phyloP scores from a whole-genome alignment of 2,888 invertebrate species.

The Phaedon cochleariae region DNA sequence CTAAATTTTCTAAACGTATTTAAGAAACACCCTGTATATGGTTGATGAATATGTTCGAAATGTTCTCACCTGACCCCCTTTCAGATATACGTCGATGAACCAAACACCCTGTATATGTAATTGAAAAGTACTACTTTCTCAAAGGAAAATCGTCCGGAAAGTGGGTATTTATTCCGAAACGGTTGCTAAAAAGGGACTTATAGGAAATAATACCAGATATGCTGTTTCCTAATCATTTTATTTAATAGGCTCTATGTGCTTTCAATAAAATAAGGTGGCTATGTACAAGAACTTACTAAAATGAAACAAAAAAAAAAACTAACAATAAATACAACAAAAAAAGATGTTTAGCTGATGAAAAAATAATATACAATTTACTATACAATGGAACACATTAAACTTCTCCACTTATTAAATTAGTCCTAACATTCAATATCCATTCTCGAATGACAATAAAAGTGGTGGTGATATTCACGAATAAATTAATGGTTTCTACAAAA shows the following conservation, averaged over 20 bases:
- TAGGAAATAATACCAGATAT: no score
- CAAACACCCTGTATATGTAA: no score
- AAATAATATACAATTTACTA: constrained; percentile 28
- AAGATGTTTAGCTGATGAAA: constrained; percentile 27
- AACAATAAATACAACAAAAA: constrained; percentile 39
- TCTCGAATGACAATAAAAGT: constrained; percentile 4
- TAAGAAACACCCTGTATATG: no score
- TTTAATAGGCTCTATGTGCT: background rate
- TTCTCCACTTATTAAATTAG: constrained; percentile 35
- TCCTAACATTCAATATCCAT: constrained; percentile 27
- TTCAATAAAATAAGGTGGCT: constrained; percentile 7
- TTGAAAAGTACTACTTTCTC: no score
- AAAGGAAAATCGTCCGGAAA: no score
- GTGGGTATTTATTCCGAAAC: no score
- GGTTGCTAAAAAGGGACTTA: no score
- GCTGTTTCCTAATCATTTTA: background rate
- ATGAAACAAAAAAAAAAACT: constrained; percentile 19
- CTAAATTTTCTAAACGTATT: no score
- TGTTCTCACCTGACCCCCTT: no score
- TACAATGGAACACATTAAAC: constrained; percentile 33
- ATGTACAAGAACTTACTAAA: constrained; percentile 32
- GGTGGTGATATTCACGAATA: constrained; percentile 15
- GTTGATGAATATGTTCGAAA: no score
- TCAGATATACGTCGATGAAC: no score
- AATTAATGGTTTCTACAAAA: constrained; percentile 40